Percentiles rank a stretch among this genome's conserved stretches.
These are phyloP conservation scores for Cottoperca gobio DNA, from an alignment of 2,797 vertebrate species.

Conservation along the genomic window DNA sequence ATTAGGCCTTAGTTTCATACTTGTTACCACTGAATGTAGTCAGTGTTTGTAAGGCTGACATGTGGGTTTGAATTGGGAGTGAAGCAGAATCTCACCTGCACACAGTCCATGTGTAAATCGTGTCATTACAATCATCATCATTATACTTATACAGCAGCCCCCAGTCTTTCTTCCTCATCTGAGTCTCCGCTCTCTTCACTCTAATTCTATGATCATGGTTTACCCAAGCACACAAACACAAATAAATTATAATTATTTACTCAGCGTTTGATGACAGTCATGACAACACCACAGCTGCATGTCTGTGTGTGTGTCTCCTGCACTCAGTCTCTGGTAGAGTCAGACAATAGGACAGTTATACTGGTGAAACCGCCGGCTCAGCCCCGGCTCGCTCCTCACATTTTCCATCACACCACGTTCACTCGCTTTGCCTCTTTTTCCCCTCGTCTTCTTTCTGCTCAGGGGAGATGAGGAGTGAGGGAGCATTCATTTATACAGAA, in stretches of 20 bases:
- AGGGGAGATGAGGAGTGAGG: slow-evolving; percentile 46
- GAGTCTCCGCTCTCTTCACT: slow-evolving; percentile 5
- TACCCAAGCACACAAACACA: slow-evolving; percentile 20
- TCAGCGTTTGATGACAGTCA: slow-evolving; percentile 41
- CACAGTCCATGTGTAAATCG: slow-evolving; percentile 2
- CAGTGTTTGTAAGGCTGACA: not conserved
- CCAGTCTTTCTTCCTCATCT: not conserved
- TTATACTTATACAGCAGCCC: not conserved
- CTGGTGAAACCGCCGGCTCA: slow-evolving; percentile 68
- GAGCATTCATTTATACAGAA: slow-evolving; percentile 34
- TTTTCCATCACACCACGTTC: slow-evolving; percentile 75
- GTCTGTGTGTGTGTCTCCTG: slow-evolving; percentile 13
- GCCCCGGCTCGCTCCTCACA: slow-evolving; percentile 63
- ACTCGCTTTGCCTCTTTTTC: slow-evolving; percentile 48
- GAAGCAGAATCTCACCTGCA: not conserved
- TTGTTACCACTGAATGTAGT: not conserved
- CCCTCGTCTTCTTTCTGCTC: slow-evolving; percentile 57
- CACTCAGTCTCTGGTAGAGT: slow-evolving; percentile 40
- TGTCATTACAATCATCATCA: not conserved
- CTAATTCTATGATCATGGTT: slow-evolving; percentile 1
- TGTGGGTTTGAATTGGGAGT: not conserved
- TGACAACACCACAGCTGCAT: slow-evolving; percentile 46
- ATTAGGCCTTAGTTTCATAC: not conserved
- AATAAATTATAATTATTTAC: slow-evolving; percentile 7
- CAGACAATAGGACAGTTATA: slow-evolving; percentile 78